phyloP scores from a whole-genome alignment of 2,797 vertebrate species.

The Coregonus suidteri region DNA sequence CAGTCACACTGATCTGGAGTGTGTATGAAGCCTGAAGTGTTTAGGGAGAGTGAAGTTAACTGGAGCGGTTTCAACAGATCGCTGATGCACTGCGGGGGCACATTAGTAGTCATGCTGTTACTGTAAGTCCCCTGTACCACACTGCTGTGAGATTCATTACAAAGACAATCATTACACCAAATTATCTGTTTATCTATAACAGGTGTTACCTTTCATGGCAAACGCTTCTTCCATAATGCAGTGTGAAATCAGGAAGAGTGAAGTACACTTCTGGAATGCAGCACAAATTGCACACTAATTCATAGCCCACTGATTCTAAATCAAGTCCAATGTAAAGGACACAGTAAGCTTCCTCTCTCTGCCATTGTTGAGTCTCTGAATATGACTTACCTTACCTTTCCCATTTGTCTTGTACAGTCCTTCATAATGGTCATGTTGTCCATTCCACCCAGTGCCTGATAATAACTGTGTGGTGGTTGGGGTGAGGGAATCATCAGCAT shows the following conservation, averaged over 20 bases:
- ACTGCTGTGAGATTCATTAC: neutral
- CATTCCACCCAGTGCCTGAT: neutral
- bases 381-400: constrained; percentile 31
- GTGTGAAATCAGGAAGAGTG: neutral
- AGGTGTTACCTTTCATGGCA: neutral
- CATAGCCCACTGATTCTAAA: neutral
- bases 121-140: neutral
- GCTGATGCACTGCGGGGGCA: constrained; percentile 26
- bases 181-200: neutral
- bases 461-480: constrained; percentile 23
- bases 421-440: constrained; percentile 28
- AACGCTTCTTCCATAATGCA: neutral
- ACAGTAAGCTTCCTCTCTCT: neutral
- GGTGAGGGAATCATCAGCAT: constrained; percentile 46
- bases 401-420: constrained; percentile 29
- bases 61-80: constrained; percentile 5
- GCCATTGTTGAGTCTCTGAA: constrained; percentile 2
- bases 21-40: neutral
- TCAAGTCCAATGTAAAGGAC: neutral
- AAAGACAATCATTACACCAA: neutral
- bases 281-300: constrained; percentile 29
- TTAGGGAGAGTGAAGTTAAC: neutral
- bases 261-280: neutral
- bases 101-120: neutral
- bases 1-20: constrained; percentile 35